These are phyloP conservation scores for Pteronotus mesoamericanus DNA, from an alignment of 2,797 vertebrate species.

Conservation along the genomic window DNA sequence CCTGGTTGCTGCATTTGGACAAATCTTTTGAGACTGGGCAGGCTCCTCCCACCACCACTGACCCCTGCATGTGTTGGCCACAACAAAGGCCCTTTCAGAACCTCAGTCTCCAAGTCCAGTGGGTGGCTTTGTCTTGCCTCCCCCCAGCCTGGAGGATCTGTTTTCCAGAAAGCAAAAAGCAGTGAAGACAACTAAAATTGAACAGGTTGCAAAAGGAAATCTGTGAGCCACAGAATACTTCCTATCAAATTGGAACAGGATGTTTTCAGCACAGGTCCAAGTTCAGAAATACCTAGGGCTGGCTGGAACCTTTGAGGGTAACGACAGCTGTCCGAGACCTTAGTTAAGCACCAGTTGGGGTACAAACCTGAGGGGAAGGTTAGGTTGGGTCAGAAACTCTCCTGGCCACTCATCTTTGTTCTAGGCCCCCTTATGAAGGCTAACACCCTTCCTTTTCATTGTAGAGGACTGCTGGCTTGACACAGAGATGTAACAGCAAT, in stretches of 20 bases:
- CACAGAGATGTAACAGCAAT: neutral
- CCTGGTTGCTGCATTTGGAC: neutral
- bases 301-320: neutral
- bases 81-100: constrained; percentile 59
- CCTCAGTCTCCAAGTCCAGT: neutral
- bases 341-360: neutral
- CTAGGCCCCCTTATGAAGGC: neutral
- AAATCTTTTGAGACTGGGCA: neutral
- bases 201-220: neutral
- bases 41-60: neutral
- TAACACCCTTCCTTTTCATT: neutral
- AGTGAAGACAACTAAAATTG: neutral
- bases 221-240: neutral
- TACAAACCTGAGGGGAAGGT: neutral
- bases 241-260: neutral
- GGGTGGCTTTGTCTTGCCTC: constrained; percentile 18
- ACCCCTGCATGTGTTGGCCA: neutral
- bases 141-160: neutral
- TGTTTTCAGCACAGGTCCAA: neutral
- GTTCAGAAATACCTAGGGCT: neutral
- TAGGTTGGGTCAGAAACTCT: neutral
- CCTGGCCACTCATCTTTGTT: neutral
- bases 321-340: neutral
- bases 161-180: constrained; percentile 34
- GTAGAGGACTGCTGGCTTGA: neutral